A percentile compares a stretch with the other conserved stretches of the same genome.
These are phyloP conservation scores for Pipistrellus nathusii DNA, from an alignment of 2,797 vertebrate genomes.

Conservation along the genomic window DNA sequence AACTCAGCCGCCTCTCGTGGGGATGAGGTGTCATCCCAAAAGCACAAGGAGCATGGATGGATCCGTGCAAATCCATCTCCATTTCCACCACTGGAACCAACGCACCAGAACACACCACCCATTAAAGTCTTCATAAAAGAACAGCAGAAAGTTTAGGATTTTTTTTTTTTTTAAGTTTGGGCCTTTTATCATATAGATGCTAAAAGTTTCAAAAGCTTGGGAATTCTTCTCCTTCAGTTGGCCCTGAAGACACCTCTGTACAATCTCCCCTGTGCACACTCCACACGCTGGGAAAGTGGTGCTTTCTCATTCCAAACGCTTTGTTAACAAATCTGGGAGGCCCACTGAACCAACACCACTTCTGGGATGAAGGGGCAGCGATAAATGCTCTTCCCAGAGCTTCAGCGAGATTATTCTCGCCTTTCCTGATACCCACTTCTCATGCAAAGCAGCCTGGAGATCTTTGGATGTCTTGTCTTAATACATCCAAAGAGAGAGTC, in stretches of 20 bases:
- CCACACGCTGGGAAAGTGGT: neutral
- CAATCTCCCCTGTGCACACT: neutral
- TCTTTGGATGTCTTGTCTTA: neutral
- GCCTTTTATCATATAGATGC: neutral
- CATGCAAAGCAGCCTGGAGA: neutral
- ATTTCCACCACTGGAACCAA: neutral
- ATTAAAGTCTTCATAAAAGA: neutral
- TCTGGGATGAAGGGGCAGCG: constrained; percentile 41
- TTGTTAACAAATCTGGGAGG: constrained; percentile 43
- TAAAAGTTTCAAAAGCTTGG: neutral
- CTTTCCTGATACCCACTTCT: neutral
- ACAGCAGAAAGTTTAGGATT: neutral
- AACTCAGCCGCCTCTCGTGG: neutral
- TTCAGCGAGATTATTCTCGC: neutral
- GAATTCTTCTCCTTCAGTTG: constrained; percentile 32
- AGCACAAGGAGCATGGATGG: neutral
- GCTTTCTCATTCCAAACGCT: constrained; percentile 25
- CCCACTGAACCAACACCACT: neutral
- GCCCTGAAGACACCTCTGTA: neutral
- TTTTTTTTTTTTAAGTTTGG: neutral
- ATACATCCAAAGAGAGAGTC: no score
- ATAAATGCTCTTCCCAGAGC: neutral
- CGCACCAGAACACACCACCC: neutral
- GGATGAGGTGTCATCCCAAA: neutral
- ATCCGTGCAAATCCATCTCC: neutral